Percentiles rank a stretch among this genome's conserved stretches.
Evolutionary conservation across 2,113 vertebrate species (phyloP).

Genomic region (Malurus melanocephalus): DNA sequence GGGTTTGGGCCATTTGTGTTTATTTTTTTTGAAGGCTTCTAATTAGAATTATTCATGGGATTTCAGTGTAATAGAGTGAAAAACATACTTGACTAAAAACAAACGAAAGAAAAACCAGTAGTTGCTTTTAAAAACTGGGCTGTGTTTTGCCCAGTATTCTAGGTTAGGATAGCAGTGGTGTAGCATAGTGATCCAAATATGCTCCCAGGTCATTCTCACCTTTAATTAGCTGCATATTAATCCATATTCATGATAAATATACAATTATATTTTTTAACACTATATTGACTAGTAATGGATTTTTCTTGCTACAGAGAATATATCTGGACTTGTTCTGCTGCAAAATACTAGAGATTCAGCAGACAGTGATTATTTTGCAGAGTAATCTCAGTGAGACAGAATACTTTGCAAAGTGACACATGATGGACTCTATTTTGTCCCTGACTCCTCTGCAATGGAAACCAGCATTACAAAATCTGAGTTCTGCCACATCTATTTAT

Average conservation of each 20-base stretch:
- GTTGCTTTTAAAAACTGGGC: not conserved
- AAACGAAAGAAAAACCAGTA: not conserved
- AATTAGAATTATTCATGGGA: not conserved
- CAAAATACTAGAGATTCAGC: not conserved
- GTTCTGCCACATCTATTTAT: not conserved
- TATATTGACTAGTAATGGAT: not conserved
- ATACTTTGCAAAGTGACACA: not conserved
- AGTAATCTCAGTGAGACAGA: not conserved
- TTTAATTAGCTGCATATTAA: not conserved
- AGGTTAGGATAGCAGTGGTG: not conserved
- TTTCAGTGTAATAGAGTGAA: not conserved
- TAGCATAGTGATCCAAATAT: not conserved
- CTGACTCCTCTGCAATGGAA: not conserved
- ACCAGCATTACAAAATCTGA: not conserved
- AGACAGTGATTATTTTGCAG: not conserved
- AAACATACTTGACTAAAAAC: not conserved
- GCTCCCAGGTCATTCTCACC: not conserved
- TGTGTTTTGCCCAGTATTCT: not conserved
- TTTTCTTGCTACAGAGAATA: not conserved
- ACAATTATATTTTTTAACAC: not conserved
- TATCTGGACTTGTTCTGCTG: not conserved
- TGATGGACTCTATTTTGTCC: not conserved
- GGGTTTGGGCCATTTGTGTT: rapidly evolving
- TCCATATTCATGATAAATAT: not conserved
- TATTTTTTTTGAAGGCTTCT: not conserved